These are phyloP conservation scores for Gambusia yucatana DNA, from an alignment of 2,797 vertebrate species.

Conservation along the genomic window DNA sequence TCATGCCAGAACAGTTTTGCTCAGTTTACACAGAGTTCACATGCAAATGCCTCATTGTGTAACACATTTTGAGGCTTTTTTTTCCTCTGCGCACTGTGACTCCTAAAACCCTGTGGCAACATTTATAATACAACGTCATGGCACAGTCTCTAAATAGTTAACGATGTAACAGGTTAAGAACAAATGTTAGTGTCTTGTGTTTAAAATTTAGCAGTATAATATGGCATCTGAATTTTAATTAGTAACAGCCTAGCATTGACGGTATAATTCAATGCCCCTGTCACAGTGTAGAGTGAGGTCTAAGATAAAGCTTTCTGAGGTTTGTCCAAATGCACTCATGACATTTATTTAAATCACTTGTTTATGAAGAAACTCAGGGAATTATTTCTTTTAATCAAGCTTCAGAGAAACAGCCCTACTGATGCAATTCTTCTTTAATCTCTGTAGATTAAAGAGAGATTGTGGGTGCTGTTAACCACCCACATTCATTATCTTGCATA, in stretches of 20 bases:
- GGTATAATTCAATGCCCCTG: neutral
- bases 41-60: neutral
- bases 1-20: neutral
- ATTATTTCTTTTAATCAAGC: neutral
- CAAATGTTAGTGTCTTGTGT: neutral
- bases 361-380: neutral
- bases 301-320: neutral
- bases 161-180: neutral
- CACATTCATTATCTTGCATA: neutral
- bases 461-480: too few species aligned
- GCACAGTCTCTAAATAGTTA: neutral
- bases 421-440: neutral
- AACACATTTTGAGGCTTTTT: neutral
- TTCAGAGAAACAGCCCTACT: neutral
- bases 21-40: neutral
- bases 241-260: neutral
- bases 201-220: neutral
- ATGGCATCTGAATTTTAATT: neutral
- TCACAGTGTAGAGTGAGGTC: neutral
- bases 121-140: neutral
- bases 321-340: neutral
- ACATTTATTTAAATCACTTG: neutral
- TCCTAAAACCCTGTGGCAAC: neutral
- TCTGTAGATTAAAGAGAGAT: neutral
- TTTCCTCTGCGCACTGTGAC: neutral